A percentile compares a stretch with the other conserved stretches of the same genome.
phyloP scores from a whole-genome alignment of 1,140 invertebrate genomes.

The Ostrea edulis region DNA sequence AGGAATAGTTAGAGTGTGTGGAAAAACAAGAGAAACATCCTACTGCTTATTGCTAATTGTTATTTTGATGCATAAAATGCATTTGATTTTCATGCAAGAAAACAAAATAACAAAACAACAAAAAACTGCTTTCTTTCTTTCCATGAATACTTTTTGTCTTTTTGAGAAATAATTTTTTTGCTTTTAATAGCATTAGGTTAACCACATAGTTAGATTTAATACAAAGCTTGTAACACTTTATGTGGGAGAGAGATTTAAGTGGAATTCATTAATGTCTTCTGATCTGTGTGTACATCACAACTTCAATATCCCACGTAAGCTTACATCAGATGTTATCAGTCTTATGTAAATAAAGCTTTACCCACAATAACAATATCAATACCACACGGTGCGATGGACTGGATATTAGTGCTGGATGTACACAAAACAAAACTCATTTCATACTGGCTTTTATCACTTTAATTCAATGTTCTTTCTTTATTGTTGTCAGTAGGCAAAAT shows the following conservation, averaged over 20 bases:
- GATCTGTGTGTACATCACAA: not conserved
- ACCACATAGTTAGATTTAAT: not conserved
- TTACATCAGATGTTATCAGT: not conserved
- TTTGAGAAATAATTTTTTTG: not conserved
- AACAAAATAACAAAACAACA: no score
- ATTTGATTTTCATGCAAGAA: no score
- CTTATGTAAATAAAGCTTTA: not conserved
- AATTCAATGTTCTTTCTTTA: not conserved
- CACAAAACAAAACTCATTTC: not conserved
- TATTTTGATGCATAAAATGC: no score
- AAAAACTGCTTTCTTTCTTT: not conserved
- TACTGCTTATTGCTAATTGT: no score
- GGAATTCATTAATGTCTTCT: slow-evolving; percentile 13
- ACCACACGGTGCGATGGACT: not conserved
- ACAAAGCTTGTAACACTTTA: not conserved
- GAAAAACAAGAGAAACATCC: no score
- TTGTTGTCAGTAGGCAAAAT: not conserved
- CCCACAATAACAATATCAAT: not conserved
- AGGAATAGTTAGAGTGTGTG: no score
- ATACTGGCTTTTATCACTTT: not conserved
- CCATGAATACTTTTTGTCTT: not conserved
- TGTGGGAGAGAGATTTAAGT: not conserved
- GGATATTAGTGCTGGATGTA: not conserved
- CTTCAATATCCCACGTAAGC: not conserved
- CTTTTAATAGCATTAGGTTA: not conserved